Base-by-base conservation (phyloP, 2,888 invertebrate species). In the Cybosia mesomella region DNA sequence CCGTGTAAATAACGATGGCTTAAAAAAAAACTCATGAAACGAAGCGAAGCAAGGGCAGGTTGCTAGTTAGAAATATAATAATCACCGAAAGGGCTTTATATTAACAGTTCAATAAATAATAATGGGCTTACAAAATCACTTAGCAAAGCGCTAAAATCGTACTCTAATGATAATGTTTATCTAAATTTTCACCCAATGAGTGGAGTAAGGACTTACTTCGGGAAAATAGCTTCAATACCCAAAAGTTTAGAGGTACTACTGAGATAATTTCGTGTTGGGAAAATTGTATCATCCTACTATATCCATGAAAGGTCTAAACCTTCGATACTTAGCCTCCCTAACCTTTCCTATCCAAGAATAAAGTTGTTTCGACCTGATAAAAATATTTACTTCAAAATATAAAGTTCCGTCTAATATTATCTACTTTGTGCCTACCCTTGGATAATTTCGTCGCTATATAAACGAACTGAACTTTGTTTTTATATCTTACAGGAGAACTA, bases 141-240 rank as follows among this genome's bases (percentile, higher is more conserved):
- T 75, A 72, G 79, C 67, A 75, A 75, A 49, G 49, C 9, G 18
- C 49, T 49, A 49, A 49, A n/a, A 18, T 49, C n/a, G 49, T 49
- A 49, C 8, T 18, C 49, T 49, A 49, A 49, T 49, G 49, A 49
- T 49, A n/a, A 49, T 49, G 49, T 49, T 49, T 49, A 49, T 49
- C 49, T 49, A n/a, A 49, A n/a, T 49, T 49, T 49, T 49, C 49
- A 49, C 49, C 49, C n/a, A 49, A 49, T 49, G n/a, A 49, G 49
- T n/a, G n/a, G 49, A 49, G 49, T n/a, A 49, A 49, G 49, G 49
- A 49, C 49, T n/a, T n/a, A 49, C 49, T 49, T 49, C n/a, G n/a
- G n/a, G 49, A n/a, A 49, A 49, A 49, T 49, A 49, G 49, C 49
- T 49, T 49, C 49, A 49, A 15, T 24, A 55, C 55, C 55, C 22